Evolutionary conservation across 1,140 invertebrate species (phyloP).

Genomic region (Drosophila aff.): DNA sequence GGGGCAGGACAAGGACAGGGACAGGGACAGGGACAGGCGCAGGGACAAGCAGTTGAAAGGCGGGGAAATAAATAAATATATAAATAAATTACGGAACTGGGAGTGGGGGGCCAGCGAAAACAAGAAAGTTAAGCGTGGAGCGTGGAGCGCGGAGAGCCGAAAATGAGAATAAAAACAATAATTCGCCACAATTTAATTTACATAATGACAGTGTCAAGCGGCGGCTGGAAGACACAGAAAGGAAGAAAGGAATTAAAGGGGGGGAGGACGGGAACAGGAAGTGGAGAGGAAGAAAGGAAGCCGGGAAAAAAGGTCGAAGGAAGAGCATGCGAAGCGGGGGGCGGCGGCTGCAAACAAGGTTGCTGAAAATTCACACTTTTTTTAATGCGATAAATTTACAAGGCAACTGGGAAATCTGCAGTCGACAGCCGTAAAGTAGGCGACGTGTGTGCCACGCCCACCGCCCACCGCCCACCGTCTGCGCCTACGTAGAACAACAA

Average conservation of each 20-base stretch:
- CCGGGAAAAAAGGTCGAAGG: background rate
- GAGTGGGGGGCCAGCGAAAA: constrained; percentile 28
- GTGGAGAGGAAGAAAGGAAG: background rate
- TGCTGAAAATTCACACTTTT: constrained; percentile 75
- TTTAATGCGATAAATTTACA: constrained; percentile 83
- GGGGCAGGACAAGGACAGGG: background rate
- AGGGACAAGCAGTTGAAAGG: constrained; percentile 11
- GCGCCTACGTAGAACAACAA: constrained; percentile 61
- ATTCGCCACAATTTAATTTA: constrained; percentile 83
- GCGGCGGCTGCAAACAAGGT: constrained; percentile 5
- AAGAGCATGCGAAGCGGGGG: background rate
- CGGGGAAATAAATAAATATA: constrained; percentile 46
- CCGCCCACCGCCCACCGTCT: constrained; percentile 22
- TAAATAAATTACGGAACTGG: constrained; percentile 74
- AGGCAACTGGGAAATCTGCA: constrained; percentile 82
- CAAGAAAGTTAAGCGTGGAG: constrained; percentile 1
- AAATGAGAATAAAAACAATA: constrained; percentile 73
- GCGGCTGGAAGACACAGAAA: constrained; percentile 28
- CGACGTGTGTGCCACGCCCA: constrained; percentile 47
- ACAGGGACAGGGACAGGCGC: background rate
- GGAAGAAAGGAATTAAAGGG: constrained; percentile 61
- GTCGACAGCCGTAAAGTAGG: constrained; percentile 70
- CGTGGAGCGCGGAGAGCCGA: background rate
- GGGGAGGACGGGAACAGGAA: constrained; percentile 2
- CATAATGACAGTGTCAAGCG: constrained; percentile 81